Evolutionary conservation across 2,113 vertebrate genomes (phyloP), one percentile per base, ranked within the genome.

Genomic region (Atrichornis clamosus): DNA sequence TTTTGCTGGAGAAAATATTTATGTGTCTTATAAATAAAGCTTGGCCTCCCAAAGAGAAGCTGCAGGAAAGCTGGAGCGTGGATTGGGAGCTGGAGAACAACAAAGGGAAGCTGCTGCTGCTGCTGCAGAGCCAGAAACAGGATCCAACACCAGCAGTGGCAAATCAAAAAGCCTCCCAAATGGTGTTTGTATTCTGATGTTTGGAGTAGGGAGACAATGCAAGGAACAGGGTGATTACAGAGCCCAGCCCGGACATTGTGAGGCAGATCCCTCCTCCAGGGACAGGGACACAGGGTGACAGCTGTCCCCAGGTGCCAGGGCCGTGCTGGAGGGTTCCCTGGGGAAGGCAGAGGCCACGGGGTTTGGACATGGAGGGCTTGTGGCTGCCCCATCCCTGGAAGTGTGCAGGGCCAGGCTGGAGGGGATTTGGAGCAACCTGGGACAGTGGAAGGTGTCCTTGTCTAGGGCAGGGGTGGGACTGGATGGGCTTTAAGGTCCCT

Each of bases 151-250:
- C 89, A 69, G 14, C 87, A 58, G 82, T 28, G 69, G 23, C 87
- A 44, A 87, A 77, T 90, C 42, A 82, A 82, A 75, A 15, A 88
- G 52, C 78, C 35, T 60, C 10, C 5, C 58, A 90, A 59, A 74
- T 2, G 32, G 20, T 84, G 90, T 91, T 87, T 91, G 91, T 46
- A 0, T 69, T 42, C 8, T 1, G 16, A 28, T 94, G 90, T 86
- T 93, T 97, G 92, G 85, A 88, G 82, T 58, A 52, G 30, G 6
- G 42, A 92, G 67, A 95, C 95, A 96, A 88, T 95, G 90, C 68
- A 70, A 96, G 95, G 95, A 97, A 90, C 95, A 88, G 30, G 13
- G 85, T 92, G 94, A 90, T 84, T 86, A 70, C 90, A 89, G 83
- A 95, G 93, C 30, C 27, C 81, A 46, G 89, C n/a, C 76, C n/a